phyloP scores from a whole-genome alignment of 2,113 vertebrate species.

The Enhydra lutris region DNA sequence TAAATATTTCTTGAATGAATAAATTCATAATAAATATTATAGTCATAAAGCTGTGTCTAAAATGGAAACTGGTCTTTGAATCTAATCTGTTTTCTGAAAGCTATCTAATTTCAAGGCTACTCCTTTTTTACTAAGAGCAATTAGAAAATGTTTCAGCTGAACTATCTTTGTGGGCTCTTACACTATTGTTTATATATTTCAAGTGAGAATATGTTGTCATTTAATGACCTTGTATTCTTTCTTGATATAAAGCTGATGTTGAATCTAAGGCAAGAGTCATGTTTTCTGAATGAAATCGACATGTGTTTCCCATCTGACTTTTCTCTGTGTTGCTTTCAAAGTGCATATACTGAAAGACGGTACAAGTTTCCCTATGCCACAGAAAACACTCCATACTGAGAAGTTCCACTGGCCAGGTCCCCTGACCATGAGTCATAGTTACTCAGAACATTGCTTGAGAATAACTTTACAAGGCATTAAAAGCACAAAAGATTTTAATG shows the following conservation, averaged over 20 bases:
- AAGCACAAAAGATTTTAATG: slow-evolving; percentile 35
- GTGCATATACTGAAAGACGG: neutral
- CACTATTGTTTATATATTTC: neutral
- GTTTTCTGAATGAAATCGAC: slow-evolving; percentile 17
- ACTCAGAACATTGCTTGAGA: neutral
- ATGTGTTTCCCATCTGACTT: neutral
- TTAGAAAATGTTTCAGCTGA: neutral
- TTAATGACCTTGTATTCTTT: slow-evolving; percentile 18
- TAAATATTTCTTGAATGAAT: neutral
- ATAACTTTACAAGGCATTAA: slow-evolving; percentile 48
- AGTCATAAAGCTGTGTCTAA: neutral
- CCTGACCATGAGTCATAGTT: slow-evolving; percentile 46
- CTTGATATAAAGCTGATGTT: neutral
- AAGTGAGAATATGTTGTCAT: slow-evolving; percentile 14
- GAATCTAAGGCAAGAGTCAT: neutral
- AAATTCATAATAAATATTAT: neutral
- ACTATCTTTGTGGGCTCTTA: neutral
- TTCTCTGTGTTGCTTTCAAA: neutral
- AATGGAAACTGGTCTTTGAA: neutral
- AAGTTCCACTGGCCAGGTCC: neutral
- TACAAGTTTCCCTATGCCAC: neutral
- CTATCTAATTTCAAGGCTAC: neutral
- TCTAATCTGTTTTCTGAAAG: neutral
- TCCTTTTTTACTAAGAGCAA: neutral
- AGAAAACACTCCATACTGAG: neutral